A percentile compares a stretch with the other conserved stretches of the same genome.
These are phyloP conservation scores for Danio jaintianensis DNA, from an alignment of 2,797 vertebrate species.

Conservation along the genomic window DNA sequence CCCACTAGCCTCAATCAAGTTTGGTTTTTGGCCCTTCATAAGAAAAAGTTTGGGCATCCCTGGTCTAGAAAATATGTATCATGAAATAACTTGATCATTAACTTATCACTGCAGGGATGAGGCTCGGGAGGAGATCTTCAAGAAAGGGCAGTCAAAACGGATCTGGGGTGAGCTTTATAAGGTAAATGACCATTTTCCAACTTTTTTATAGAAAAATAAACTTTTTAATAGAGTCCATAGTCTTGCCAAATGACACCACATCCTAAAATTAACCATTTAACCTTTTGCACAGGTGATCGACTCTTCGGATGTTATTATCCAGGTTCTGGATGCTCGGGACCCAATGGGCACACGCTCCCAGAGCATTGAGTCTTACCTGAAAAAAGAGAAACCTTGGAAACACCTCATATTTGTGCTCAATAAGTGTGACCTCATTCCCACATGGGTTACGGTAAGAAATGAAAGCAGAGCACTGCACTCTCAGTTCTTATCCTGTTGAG, in stretches of 20 bases:
- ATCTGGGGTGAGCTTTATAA: constrained; percentile 99
- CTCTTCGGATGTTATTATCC: constrained; percentile 96
- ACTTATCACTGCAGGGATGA: constrained; percentile 80
- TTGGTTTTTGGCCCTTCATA: too few relatives aligned
- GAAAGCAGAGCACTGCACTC: neutral
- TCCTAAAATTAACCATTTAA: neutral
- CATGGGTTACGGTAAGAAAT: constrained; percentile 93
- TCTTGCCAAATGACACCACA: neutral
- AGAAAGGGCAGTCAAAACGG: constrained; percentile 96
- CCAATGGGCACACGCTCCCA: constrained; percentile 93
- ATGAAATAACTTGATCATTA: neutral
- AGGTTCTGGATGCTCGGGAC: constrained; percentile 96
- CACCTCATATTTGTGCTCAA: constrained; percentile 97
- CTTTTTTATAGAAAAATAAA: too few relatives aligned
- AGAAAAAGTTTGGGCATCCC: too few relatives aligned
- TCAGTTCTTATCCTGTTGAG: neutral
- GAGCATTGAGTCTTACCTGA: constrained; percentile 92
- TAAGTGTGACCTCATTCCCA: constrained; percentile 96
- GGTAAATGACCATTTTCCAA: constrained; percentile 71
- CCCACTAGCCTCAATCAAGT: too few relatives aligned
- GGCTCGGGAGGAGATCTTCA: constrained; percentile 93
- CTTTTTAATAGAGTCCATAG: neutral
- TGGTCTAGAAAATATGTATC: neutral
- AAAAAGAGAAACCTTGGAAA: constrained; percentile 98
- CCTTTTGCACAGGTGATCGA: constrained; percentile 89